A percentile compares a stretch with the other conserved stretches of the same genome.
Conservation (phyloP, 1,140 invertebrate genomes). For the Acyrthosiphon pisum region DNA sequence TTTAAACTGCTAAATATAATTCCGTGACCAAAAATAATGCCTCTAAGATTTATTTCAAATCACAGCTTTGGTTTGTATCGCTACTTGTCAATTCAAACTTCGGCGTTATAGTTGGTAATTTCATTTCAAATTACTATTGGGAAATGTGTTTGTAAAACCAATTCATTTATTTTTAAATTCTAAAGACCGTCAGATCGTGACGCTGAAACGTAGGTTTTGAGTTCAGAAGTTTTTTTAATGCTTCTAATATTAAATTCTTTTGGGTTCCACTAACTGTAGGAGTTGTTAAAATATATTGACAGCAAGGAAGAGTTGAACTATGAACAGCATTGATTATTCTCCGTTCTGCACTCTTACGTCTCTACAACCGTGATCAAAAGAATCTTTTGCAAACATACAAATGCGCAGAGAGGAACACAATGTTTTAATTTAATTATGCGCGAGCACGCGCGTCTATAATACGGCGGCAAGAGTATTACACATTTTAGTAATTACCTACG, state of each 20-base stretch:
- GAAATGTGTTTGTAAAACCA: neutral
- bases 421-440: neutral
- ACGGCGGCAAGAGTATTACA: neutral
- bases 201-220: neutral
- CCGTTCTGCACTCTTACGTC: neutral
- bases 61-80: neutral
- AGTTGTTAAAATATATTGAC: neutral
- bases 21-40: neutral
- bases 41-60: neutral
- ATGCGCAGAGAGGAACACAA: neutral
- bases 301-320: neutral
- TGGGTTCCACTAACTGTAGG: neutral
- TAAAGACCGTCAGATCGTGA: neutral
- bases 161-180: conserved; percentile 18
- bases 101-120: neutral
- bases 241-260: neutral
- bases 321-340: conserved; percentile 14
- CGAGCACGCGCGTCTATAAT: neutral
- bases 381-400: conserved; percentile 35
- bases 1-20: neutral
- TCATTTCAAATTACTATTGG: neutral
- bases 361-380: neutral
- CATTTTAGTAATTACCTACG: neutral
- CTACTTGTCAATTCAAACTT: neutral
- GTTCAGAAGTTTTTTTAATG: neutral